Evolutionary conservation across 2,113 vertebrate genomes (phyloP).

Genomic region (Tragelaphus strepsiceros): DNA sequence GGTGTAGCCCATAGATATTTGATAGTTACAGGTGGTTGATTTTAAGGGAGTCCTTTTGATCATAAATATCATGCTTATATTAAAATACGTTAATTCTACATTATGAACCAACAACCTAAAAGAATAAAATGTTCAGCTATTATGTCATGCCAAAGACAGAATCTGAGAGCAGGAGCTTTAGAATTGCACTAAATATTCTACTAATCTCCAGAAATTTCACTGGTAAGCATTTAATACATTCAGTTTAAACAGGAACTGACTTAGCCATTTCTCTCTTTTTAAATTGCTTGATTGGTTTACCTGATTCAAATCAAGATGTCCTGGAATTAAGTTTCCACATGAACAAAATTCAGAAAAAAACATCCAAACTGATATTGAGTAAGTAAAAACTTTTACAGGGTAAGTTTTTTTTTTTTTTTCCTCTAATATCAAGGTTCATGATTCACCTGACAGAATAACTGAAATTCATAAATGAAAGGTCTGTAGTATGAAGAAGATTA

Average conservation of each 20-base stretch:
- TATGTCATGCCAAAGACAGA: neutral
- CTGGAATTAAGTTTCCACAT: slow-evolving; percentile 49
- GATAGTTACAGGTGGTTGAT: neutral
- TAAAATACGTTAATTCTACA: neutral
- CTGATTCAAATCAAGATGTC: slow-evolving; percentile 50
- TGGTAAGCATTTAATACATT: slow-evolving; percentile 5
- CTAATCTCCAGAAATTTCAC: neutral
- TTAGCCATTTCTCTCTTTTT: slow-evolving; percentile 12
- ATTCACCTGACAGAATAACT: slow-evolving; percentile 32
- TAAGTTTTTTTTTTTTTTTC: neutral
- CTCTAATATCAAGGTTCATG: slow-evolving; percentile 3
- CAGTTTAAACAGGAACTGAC: slow-evolving; percentile 3
- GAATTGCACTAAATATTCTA: neutral
- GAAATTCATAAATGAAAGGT: slow-evolving; percentile 13
- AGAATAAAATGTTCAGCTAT: slow-evolving; percentile 9
- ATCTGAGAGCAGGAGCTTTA: neutral
- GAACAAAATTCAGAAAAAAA: slow-evolving; percentile 46
- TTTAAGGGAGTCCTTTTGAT: neutral
- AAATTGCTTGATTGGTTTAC: slow-evolving; percentile 37
- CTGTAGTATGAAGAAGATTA: slow-evolving; percentile 27
- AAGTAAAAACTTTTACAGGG: slow-evolving; percentile 17
- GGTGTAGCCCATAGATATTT: neutral
- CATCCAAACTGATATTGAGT: neutral
- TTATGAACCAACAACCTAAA: neutral
- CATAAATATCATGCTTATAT: neutral